phyloP scores from a whole-genome alignment of 2,113 vertebrate genomes.

The Phylloscopus trochilus region DNA sequence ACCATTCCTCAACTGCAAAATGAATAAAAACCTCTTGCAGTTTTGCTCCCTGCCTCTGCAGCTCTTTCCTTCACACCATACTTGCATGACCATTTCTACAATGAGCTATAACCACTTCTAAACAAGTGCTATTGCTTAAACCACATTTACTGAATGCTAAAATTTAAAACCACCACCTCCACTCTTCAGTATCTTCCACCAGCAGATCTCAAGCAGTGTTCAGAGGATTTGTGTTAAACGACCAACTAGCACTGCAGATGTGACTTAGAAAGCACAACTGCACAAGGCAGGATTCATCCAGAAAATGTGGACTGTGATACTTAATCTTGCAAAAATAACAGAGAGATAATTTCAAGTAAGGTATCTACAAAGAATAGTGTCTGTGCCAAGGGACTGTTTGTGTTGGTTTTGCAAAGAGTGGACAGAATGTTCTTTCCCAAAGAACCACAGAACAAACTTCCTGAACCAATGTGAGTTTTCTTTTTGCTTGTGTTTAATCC shows the following conservation, averaged over 20 bases:
- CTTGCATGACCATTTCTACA: not conserved
- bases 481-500: constrained; percentile 26
- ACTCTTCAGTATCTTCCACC: not conserved
- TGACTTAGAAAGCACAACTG: not conserved
- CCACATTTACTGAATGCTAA: not conserved
- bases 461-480: constrained; percentile 5
- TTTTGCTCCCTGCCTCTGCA: not conserved
- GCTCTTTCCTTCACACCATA: not conserved
- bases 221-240: not conserved
- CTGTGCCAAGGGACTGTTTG: constrained; percentile 25
- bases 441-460: constrained; percentile 50
- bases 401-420: constrained; percentile 6
- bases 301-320: not conserved
- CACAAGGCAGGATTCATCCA: not conserved
- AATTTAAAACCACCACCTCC: not conserved
- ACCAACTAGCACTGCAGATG: not conserved
- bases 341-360: constrained; percentile 28
- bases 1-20: not conserved
- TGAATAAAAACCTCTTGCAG: not conserved
- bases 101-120: not conserved
- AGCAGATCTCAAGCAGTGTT: not conserved
- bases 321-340: constrained; percentile 10
- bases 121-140: not conserved
- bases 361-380: not conserved
- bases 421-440: constrained; percentile 38